A percentile compares a stretch with the other conserved stretches of the same genome.
Evolutionary conservation across 2,113 vertebrate genomes (phyloP).

Genomic region (Tetrao urogallus): DNA sequence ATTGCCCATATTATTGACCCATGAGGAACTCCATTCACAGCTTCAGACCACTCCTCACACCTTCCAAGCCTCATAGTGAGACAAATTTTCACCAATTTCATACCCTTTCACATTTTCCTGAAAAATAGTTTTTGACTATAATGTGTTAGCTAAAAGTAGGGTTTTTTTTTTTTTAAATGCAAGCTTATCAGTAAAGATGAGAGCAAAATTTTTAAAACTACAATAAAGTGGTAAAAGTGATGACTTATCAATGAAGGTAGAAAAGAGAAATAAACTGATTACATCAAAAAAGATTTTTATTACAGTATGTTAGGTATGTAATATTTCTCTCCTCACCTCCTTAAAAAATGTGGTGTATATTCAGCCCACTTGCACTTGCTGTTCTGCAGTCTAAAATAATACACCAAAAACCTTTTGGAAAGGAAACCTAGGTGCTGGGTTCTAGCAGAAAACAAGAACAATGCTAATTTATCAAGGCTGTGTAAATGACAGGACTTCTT

Average conservation of each 20-base stretch:
- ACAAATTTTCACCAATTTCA: background rate
- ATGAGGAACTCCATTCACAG: background rate
- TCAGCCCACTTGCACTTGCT: background rate
- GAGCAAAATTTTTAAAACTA: background rate
- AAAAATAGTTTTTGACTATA: background rate
- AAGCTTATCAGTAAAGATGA: background rate
- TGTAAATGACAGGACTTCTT: background rate
- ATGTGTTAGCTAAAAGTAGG: background rate
- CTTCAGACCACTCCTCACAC: background rate
- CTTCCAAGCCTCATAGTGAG: background rate
- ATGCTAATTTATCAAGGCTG: background rate
- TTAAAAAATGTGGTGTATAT: background rate
- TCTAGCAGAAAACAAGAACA: background rate
- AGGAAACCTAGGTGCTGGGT: background rate
- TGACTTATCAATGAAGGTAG: background rate
- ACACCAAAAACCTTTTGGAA: background rate
- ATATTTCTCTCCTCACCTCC: too few relatives aligned
- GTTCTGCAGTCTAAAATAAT: background rate
- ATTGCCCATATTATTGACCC: background rate
- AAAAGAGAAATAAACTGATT: background rate
- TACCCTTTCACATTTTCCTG: background rate
- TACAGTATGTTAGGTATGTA: too few relatives aligned
- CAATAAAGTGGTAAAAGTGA: background rate
- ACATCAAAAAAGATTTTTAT: background rate
- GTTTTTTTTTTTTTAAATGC: background rate